Conservation (phyloP, 2,888 invertebrate genomes). For the Agrypnus murinus region DNA sequence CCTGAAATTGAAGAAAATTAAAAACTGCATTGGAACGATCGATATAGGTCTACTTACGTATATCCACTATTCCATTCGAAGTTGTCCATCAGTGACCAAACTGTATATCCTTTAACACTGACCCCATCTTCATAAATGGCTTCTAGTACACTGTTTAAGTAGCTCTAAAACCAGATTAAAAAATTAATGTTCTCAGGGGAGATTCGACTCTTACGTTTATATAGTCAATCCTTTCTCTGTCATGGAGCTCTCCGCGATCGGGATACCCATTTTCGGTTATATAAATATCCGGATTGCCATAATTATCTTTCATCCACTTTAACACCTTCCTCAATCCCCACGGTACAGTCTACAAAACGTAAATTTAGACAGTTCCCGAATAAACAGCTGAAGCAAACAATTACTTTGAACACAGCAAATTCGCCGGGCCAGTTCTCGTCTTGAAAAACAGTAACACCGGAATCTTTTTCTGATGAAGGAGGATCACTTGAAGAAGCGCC, state of each 20-base stretch:
- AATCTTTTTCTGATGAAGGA: slow-evolving; percentile 59
- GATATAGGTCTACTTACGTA: slow-evolving; percentile 61
- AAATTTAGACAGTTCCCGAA: background rate
- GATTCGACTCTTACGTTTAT: background rate
- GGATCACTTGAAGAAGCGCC: background rate
- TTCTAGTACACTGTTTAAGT: slow-evolving; percentile 34
- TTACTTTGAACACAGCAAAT: slow-evolving; percentile 61
- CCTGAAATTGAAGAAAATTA: slow-evolving; percentile 72
- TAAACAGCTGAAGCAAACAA: background rate
- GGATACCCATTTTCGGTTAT: slow-evolving; percentile 40
- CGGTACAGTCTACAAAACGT: slow-evolving; percentile 69
- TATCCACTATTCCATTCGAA: slow-evolving; percentile 77
- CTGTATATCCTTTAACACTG: slow-evolving; percentile 74
- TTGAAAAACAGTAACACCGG: slow-evolving; percentile 68
- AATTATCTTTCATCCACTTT: slow-evolving; percentile 68
- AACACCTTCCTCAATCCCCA: slow-evolving; percentile 76
- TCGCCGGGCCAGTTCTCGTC: slow-evolving; percentile 71
- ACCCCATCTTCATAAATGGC: slow-evolving; percentile 69
- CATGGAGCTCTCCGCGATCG: slow-evolving; percentile 33
- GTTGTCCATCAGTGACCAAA: slow-evolving; percentile 78
- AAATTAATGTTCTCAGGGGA: background rate
- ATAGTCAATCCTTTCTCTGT: slow-evolving; percentile 48
- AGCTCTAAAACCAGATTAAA: slow-evolving; percentile 19
- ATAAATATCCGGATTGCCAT: slow-evolving; percentile 69
- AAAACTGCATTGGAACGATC: background rate